Base-by-base conservation (phyloP, 2,888 invertebrate species). In the Heterodera filipjevi region DNA sequence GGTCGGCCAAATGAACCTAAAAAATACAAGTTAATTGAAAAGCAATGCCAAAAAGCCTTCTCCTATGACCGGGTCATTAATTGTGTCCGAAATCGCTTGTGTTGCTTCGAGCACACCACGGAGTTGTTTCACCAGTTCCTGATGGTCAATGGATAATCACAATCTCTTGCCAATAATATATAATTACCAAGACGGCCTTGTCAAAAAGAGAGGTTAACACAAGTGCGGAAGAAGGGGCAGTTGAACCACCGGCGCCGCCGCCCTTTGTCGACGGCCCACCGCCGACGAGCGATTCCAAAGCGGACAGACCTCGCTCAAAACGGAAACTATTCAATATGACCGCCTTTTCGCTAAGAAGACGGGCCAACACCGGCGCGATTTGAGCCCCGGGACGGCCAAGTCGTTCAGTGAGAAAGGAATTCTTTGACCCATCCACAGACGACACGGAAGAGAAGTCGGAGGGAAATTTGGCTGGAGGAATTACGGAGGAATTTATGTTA, bases 331-430 rank as follows among this genome's bases (percentile, higher is more conserved):
- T 95, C 74, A 85, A 82, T 10, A 27, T 8, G 86, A 89, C 83
- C 95, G 91, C 3, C 94, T 94, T 79, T 87, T 94, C 94, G 79
- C 96, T 95, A 82, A 96, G 92, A 90, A 97, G 93, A 90, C 95
- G 94, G 0, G 96, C 96, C 22, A 97, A 95, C 0, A 96, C 95
- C 87, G 97, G 95, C 82, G 96, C 96, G 49, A 96, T 95, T 93
- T 94, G 90, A 30, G 90, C 89, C 71, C 82, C 81, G 10, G 83
- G 82, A 27, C 82, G 73, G 8, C 83, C 83, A 8, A 83, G 75
- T 53, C 78, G 53, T 39, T 82, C 82, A 22, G 80, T 74, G 39
- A 76, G 33, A 53, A 59, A 75, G 46, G 49, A 49, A 22, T 16
- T 32, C 68, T 68, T 68, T 19, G 33, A 27, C 8, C 59, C 59